Evolutionary conservation across 2,113 vertebrate species (phyloP).

Genomic region (Picathartes gymnocephalus): DNA sequence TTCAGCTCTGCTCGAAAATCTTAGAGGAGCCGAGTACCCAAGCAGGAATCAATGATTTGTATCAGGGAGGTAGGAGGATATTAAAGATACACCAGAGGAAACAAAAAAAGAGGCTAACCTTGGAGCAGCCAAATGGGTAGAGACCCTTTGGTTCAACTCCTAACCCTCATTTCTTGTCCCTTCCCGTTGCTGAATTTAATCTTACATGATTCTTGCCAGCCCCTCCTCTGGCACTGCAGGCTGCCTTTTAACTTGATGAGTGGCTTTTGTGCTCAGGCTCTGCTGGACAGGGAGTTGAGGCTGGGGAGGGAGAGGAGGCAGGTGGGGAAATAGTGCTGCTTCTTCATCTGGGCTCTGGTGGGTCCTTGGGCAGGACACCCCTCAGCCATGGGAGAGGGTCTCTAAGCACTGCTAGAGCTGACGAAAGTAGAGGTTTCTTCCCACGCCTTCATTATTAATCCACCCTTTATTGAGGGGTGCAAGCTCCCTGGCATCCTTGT

Average conservation of each 20-base stretch:
- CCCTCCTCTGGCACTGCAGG: not conserved
- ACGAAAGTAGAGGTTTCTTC: not conserved
- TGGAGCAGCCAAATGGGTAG: not conserved
- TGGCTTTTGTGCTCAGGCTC: not conserved
- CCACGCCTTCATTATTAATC: not conserved
- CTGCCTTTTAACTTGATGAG: not conserved
- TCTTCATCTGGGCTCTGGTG: not conserved
- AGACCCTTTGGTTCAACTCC: not conserved
- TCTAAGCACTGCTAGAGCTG: not conserved
- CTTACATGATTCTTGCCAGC: not conserved
- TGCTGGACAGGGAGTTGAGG: not conserved
- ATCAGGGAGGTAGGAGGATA: slow-evolving; percentile 10
- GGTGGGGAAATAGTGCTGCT: not conserved
- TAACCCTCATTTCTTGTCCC: not conserved
- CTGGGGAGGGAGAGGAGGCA: not conserved
- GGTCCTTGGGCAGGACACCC: not conserved
- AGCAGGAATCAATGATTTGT: slow-evolving; percentile 38
- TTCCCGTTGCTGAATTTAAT: not conserved
- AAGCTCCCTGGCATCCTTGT: not conserved
- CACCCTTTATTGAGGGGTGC: not conserved
- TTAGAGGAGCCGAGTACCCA: not conserved
- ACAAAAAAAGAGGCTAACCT: not conserved
- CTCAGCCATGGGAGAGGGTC: not conserved
- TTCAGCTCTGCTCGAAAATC: slow-evolving; percentile 46
- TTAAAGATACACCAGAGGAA: not conserved